A percentile compares a stretch with the other conserved stretches of the same genome.
Conservation (phyloP, 2,797 vertebrate species). For the Falco columbarius region DNA sequence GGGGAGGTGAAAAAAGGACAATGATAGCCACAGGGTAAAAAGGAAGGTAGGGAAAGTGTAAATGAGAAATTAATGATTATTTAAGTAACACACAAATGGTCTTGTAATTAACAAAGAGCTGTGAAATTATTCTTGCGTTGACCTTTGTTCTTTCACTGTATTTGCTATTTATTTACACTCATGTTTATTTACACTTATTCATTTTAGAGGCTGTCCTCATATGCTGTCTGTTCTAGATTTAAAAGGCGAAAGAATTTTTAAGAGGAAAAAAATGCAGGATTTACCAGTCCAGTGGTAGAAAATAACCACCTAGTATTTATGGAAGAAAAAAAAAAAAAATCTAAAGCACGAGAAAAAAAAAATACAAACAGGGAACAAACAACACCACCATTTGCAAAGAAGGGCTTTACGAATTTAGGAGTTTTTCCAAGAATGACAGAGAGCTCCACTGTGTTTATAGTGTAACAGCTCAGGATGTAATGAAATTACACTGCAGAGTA, state of each 20-base stretch:
- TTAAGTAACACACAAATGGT: slow-evolving; percentile 86
- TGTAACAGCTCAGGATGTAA: slow-evolving; percentile 82
- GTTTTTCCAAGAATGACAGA: slow-evolving; percentile 80
- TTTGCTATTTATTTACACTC: slow-evolving; percentile 82
- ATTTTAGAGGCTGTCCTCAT: slow-evolving; percentile 54
- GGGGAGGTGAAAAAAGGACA: slow-evolving; percentile 81
- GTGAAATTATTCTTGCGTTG: slow-evolving; percentile 83
- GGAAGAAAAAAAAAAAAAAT: background rate
- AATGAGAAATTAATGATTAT: slow-evolving; percentile 88
- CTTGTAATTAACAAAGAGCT: slow-evolving; percentile 85
- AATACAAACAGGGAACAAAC: slow-evolving; percentile 18
- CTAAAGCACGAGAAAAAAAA: background rate
- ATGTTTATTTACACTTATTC: slow-evolving; percentile 80
- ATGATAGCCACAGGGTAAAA: slow-evolving; percentile 80
- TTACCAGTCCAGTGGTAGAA: background rate
- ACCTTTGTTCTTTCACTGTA: slow-evolving; percentile 80
- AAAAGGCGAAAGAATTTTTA: background rate
- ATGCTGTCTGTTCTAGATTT: background rate
- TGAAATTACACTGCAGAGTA: slow-evolving; percentile 83
- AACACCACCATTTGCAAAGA: slow-evolving; percentile 64
- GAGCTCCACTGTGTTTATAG: slow-evolving; percentile 80
- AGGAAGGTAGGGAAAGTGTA: slow-evolving; percentile 81
- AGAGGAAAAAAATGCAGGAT: background rate
- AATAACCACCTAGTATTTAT: background rate
- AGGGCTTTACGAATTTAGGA: slow-evolving; percentile 79